Evolutionary conservation across 2,113 vertebrate genomes (phyloP), one percentile per base, ranked within the genome.

Genomic region (Passerina amoena): DNA sequence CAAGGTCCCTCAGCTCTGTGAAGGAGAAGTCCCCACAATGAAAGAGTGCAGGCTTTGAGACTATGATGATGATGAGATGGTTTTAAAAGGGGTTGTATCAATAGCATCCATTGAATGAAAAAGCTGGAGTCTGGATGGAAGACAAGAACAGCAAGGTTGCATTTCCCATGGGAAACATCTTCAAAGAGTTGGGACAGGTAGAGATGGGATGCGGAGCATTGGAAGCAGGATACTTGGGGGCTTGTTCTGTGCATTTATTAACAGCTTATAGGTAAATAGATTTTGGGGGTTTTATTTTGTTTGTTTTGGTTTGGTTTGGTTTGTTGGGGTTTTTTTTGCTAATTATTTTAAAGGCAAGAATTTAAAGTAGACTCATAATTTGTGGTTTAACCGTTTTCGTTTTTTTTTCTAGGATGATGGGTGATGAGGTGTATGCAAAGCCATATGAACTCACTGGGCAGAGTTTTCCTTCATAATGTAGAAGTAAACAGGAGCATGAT

Each of bases 401-500:
- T 86, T 28, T 50, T 50, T 51, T 51, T 57, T 88, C 91, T 88
- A 99, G 99, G 77, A 96, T 98, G 91, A 96, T 98, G 48, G 98
- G 98, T 77, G 98, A 98, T 66, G 90, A 97, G 17, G 95, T 98
- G 10, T 96, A 98, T 64, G 98, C 98, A 93, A 96, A 98, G 18
- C 96, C 98, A 22, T 94, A 98, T 12, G 6, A 37, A 23, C 73
- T 60, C 27, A 71, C 14, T 40, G 37, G 48, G 31, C 47, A 35
- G 30, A 51, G 10, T 85, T 92, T 65, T 65, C 10, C 48, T 80
- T 82, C 18, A 53, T 16, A 57, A 40, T 42, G 7, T 63, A 17
- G 31, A 30, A 38, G 8, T 12, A 53, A 80, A 35, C 3, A 54
- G 16, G 17, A 27, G 5, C 10, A 42, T 30, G 30, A 50, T 59